Base-by-base conservation (phyloP, 2,888 invertebrate genomes). In the Athalia cordata region DNA sequence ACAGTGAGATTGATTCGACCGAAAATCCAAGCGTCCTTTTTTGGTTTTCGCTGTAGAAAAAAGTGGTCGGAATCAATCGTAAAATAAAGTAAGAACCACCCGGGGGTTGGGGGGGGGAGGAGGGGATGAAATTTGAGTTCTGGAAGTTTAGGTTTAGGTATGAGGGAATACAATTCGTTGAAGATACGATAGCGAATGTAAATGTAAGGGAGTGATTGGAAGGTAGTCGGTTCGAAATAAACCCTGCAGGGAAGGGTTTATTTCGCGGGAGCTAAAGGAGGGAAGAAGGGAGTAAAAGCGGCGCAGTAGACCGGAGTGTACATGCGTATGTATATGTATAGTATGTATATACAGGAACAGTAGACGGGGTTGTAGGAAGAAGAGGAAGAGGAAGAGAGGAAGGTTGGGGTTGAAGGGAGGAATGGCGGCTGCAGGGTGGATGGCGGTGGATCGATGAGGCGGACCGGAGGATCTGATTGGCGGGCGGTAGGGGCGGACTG, bases 401-500 rank as follows among this genome's bases (percentile, higher is more conserved):
- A 82, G 79, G 82, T 80, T 81, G 83, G 84, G 82, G 83, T 83
- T 47, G 72, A 29, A 45, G 83, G 81, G 83, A 83, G 84, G 86
- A 83, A 87, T 86, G 87, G 87, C 87, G 85, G 87, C 84, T 81
- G 29, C 29, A 29, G 82, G 83, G 82, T 80, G 82, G 84, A 86
- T 86, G 84, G 85, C 84, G 83, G 29, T 85, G 86, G 87, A 87
- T 78, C 78, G 78, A 78, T 78, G 78, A 78, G 76, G 50, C 57
- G 59, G 79, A 78, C 61, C 77, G 76, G 78, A 74, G 78, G 83
- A 87, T 88, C 88, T 88, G 89, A 89, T 90, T 89, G 89, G 89
- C 87, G 89, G 88, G 86, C 86, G 82, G 86, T 87, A 89, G 87
- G 87, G 89, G 87, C 87, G 87, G 87, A 85, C 86, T 87, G 83